These are phyloP conservation scores for Muscicapa adusta DNA, from an alignment of 2,113 vertebrate species.

Conservation along the genomic window DNA sequence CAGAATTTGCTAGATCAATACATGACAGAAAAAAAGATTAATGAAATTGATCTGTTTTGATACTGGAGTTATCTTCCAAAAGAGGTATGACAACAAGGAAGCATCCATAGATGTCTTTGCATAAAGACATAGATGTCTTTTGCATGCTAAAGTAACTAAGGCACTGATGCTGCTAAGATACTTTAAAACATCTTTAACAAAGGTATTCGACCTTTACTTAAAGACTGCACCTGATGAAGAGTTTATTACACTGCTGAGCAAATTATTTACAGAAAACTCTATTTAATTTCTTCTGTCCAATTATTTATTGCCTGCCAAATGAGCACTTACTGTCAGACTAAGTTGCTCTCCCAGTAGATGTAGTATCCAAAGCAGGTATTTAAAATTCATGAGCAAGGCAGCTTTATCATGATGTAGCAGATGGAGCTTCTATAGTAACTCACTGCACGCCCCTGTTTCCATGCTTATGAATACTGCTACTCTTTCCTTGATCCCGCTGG, in stretches of 20 bases:
- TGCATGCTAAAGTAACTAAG: background rate
- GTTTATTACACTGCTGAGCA: background rate
- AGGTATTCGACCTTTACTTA: background rate
- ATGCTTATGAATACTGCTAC: background rate
- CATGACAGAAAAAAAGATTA: background rate
- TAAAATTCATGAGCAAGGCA: background rate
- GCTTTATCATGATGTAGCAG: background rate
- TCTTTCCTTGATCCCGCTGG: background rate
- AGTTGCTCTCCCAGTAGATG: background rate
- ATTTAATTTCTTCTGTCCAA: background rate
- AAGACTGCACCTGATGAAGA: background rate
- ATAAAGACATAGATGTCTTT: background rate
- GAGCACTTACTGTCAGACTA: background rate
- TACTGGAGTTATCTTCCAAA: background rate
- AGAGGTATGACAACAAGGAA: background rate
- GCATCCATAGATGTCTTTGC: background rate
- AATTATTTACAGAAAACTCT: background rate
- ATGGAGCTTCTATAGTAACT: background rate
- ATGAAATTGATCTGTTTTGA: background rate
- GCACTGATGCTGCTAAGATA: background rate
- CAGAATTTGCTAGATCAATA: background rate
- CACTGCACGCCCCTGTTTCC: background rate
- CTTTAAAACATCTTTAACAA: background rate
- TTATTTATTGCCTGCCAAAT: background rate
- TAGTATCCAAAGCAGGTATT: background rate